Percentiles rank a stretch among this genome's conserved stretches.
Conservation (phyloP, 2,113 vertebrate genomes). For the Diadophis punctatus region DNA sequence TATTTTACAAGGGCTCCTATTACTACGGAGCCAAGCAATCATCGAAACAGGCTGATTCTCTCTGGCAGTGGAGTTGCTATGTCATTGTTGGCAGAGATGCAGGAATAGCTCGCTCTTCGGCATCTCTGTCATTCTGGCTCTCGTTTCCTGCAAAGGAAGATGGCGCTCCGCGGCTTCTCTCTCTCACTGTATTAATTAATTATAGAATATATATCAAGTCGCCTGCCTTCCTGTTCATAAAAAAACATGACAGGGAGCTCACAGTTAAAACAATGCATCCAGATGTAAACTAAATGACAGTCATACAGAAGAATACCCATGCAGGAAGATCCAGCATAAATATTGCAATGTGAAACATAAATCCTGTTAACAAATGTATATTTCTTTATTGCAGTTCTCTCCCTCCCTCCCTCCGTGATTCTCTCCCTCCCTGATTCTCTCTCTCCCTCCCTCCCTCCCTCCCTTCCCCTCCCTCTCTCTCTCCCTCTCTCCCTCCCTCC, state of each 20-base stretch:
- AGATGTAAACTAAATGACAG: background rate
- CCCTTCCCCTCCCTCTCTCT: too few relatives aligned
- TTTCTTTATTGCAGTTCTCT: background rate
- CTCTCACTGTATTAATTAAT: background rate
- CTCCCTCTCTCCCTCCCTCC: background rate
- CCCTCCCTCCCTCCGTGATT: background rate
- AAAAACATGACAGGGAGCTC: background rate
- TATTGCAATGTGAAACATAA: background rate
- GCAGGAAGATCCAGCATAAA: background rate
- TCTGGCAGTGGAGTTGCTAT: background rate
- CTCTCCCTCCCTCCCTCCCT: background rate
- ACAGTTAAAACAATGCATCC: background rate
- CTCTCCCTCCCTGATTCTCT: background rate
- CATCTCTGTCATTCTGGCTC: background rate
- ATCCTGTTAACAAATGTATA: background rate
- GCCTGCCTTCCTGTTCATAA: background rate
- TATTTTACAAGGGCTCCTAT: background rate
- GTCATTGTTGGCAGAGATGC: background rate
- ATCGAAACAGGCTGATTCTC: background rate
- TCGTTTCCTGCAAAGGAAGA: background rate
- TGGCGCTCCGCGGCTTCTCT: background rate
- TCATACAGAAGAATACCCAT: background rate
- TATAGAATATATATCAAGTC: background rate
- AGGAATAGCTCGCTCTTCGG: background rate
- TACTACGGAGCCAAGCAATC: background rate